Conservation (phyloP, 2,113 vertebrate species). For the Pluvialis apricaria region DNA sequence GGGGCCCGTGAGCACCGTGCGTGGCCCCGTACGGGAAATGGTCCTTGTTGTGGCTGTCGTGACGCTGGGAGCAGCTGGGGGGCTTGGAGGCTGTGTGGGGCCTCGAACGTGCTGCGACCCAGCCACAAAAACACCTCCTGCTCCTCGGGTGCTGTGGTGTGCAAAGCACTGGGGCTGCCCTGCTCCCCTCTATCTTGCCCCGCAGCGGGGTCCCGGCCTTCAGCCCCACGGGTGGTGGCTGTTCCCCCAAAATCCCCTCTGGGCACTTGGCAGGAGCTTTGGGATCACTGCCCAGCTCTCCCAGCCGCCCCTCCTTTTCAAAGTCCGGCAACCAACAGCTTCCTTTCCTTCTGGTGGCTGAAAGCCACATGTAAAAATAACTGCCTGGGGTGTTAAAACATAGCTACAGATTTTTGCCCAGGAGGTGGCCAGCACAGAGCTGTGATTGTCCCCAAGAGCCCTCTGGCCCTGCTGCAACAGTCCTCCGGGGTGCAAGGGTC, state of each 20-base stretch:
- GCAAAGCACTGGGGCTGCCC: background rate
- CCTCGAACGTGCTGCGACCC: background rate
- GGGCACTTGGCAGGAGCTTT: background rate
- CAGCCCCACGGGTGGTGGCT: rapidly evolving
- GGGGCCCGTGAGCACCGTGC: background rate
- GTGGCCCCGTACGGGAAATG: background rate
- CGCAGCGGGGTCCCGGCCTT: background rate
- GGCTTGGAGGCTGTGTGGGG: background rate
- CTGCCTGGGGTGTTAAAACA: background rate
- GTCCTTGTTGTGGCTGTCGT: background rate
- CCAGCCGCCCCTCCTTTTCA: background rate
- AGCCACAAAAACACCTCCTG: background rate
- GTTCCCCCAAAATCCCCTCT: background rate
- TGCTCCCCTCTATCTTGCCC: background rate
- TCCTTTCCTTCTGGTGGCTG: background rate
- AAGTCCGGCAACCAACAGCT: background rate
- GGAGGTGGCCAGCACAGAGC: background rate
- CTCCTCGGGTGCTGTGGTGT: no score
- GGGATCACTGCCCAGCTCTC: rapidly evolving
- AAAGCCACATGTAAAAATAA: background rate
- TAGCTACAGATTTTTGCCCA: background rate
- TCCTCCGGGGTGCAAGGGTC: rapidly evolving
- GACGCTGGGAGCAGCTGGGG: background rate
- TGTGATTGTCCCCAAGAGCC: rapidly evolving
- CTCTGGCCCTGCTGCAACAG: background rate